Evolutionary conservation across 2,888 invertebrate species (phyloP), one percentile per base, ranked within the genome.

Genomic region (Epinotia demarniana): DNA sequence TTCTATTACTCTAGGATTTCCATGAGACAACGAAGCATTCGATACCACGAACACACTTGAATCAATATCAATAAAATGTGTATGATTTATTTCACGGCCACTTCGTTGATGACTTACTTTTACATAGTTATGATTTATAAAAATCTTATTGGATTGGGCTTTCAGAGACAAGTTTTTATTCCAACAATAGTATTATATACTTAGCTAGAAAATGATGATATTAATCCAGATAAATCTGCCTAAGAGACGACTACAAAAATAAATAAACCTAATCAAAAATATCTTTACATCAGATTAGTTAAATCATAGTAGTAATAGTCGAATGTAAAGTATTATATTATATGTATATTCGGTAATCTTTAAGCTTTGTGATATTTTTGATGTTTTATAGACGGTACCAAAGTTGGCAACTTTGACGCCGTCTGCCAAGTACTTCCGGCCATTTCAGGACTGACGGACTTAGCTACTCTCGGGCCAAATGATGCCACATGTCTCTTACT

Each of bases 51-150:
- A 68, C 6, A 23, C 70, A 66, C 64, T 70, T 75, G 75, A 75
- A 71, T 75, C 64, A 75, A 71, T 75, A 71, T 13, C 12, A 74
- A 74, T 70, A 63, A 74, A 46, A 46, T 60, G 46, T 43, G 27
- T 55, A 4, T 73, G 55, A 67, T 67, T 39, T 53, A 55, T 46
- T 27, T 49, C 68, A 69, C 13, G 57, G 68, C 27, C 68, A n/a
- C 16, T 58, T 0, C 11, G 19, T 2, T 23, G 23, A 13, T 27
- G 23, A 46, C 46, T 13, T 1, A 3, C 23, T 0, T 27, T 0
- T 27, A 27, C 23, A 4, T 33, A 8, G 60, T 27, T 2, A 61
- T n/a, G 8, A 39, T 68, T 60, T 53, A 19, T 67, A 18, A 0
- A 23, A 67, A 19, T 58, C 11, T 33, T 33, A 33, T 53, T 33